Base-by-base conservation (phyloP, 1,140 invertebrate species). In the Apis laboriosa region DNA sequence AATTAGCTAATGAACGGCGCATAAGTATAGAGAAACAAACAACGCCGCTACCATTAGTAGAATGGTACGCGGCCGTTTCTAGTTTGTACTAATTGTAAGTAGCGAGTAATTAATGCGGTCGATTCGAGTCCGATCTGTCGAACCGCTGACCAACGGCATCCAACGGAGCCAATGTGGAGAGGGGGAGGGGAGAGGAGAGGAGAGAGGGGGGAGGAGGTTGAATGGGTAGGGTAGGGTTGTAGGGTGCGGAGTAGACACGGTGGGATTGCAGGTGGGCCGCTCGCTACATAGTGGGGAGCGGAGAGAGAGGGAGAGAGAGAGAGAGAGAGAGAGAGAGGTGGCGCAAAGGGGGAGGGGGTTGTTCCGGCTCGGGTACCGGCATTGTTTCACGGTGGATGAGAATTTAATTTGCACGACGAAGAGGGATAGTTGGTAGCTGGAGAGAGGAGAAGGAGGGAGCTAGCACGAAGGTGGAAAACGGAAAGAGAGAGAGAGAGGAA, bases 321-420 rank as follows among this genome's bases (percentile, higher is more conserved):
- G 34, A n/a, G 43, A 24, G 24, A 68, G 34, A n/a, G 43, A 24
- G 24, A 60, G 58, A 67, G 43, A 66, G 66, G 75, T 68, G 85
- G 80, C 78, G 67, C 75, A 85, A 64, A 49, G 80, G 80, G 71
- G 84, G 77, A 85, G 86, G 79, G 82, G 86, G 83, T 80, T 85
- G 88, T 88, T 88, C 86, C 86, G 89, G 83, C 84, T 90, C 88
- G 86, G 85, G 84, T 87, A 86, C 83, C 78, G 84, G 90, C 92
- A 93, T 93, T 93, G 93, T 93, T 93, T 93, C 92, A 93, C 92
- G 92, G 91, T 93, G 92, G 92, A 93, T 93, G 93, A 93, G 93
- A 93, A 93, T 93, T 93, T 93, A 93, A 93, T 93, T 93, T 93
- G 92, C 90, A 28, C 74, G 80, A 85, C 85, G 73, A 78, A 86